Percentiles rank a stretch among this genome's conserved stretches.
phyloP scores from a whole-genome alignment of 2,888 invertebrate species.

The Dexiosoma caninum region DNA sequence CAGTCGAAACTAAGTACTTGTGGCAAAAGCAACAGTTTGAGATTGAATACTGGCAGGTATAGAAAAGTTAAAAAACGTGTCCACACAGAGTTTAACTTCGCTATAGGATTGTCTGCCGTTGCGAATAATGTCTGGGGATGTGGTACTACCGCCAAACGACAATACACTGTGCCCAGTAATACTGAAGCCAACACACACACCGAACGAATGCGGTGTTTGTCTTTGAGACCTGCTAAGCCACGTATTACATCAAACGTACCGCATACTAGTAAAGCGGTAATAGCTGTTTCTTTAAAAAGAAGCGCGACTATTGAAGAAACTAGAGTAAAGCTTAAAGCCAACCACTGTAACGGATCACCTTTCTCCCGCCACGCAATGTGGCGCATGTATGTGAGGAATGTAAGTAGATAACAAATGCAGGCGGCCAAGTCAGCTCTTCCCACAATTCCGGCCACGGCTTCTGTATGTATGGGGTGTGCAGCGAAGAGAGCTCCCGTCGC shows the following conservation, averaged over 20 bases:
- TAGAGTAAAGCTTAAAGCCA: slow-evolving; percentile 82
- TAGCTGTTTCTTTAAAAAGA: slow-evolving; percentile 96
- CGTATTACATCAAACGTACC: slow-evolving; percentile 90
- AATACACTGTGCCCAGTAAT: slow-evolving; percentile 84
- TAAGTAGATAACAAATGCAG: slow-evolving; percentile 92
- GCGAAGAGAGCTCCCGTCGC: slow-evolving; percentile 93
- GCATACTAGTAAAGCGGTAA: slow-evolving; percentile 94
- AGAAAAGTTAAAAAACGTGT: slow-evolving; percentile 93
- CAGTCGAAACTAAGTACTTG: slow-evolving; percentile 96
- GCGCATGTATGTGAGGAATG: slow-evolving; percentile 90
- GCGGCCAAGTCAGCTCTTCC: slow-evolving; percentile 96
- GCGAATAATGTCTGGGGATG: slow-evolving; percentile 86
- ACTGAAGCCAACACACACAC: slow-evolving; percentile 84
- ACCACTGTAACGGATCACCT: slow-evolving; percentile 78
- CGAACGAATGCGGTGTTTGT: slow-evolving; percentile 85
- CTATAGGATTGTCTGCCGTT: slow-evolving; percentile 96
- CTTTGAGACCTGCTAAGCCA: slow-evolving; percentile 76
- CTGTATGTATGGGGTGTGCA: slow-evolving; percentile 96
- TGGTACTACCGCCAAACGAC: slow-evolving; percentile 88
- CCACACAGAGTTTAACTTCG: slow-evolving; percentile 88
- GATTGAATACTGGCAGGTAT: slow-evolving; percentile 94
- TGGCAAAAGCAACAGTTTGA: slow-evolving; percentile 91
- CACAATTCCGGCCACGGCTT: slow-evolving; percentile 96
- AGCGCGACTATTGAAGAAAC: slow-evolving; percentile 88
- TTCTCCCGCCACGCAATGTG: slow-evolving; percentile 84